Evolutionary conservation across 2,113 vertebrate species (phyloP).

Genomic region (Alouatta palliata): DNA sequence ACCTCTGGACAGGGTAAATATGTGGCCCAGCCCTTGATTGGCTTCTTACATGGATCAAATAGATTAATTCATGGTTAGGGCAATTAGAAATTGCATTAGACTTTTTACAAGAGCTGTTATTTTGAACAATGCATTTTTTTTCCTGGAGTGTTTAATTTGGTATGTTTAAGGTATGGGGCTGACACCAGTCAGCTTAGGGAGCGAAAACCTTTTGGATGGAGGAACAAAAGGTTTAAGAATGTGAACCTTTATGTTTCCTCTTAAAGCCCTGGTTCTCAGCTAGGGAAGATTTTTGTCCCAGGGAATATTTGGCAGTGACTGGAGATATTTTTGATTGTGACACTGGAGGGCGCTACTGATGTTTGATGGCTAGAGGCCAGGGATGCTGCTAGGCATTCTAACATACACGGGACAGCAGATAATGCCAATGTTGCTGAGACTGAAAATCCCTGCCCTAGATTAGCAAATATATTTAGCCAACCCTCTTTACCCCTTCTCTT

Average conservation of each 20-base stretch:
- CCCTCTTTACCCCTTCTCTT: background rate
- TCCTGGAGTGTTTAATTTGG: background rate
- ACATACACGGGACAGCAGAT: background rate
- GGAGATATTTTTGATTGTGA: background rate
- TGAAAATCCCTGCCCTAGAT: background rate
- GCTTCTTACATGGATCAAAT: background rate
- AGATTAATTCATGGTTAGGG: background rate
- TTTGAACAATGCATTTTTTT: background rate
- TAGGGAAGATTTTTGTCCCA: background rate
- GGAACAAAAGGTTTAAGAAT: background rate
- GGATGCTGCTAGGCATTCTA: background rate
- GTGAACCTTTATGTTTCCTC: background rate
- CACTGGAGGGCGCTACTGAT: background rate
- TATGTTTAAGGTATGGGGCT: fast-evolving
- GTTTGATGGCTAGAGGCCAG: background rate
- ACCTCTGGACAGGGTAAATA: background rate
- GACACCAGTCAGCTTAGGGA: background rate
- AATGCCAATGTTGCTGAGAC: fast-evolving
- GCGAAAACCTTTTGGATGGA: background rate
- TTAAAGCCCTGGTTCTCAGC: background rate
- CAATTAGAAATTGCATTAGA: background rate
- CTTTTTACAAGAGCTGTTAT: background rate
- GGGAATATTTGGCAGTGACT: background rate
- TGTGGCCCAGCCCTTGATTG: background rate
- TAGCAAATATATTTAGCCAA: background rate